Evolutionary conservation across 1,140 invertebrate genomes (phyloP).

Genomic region (Macrostomum lignano): DNA sequence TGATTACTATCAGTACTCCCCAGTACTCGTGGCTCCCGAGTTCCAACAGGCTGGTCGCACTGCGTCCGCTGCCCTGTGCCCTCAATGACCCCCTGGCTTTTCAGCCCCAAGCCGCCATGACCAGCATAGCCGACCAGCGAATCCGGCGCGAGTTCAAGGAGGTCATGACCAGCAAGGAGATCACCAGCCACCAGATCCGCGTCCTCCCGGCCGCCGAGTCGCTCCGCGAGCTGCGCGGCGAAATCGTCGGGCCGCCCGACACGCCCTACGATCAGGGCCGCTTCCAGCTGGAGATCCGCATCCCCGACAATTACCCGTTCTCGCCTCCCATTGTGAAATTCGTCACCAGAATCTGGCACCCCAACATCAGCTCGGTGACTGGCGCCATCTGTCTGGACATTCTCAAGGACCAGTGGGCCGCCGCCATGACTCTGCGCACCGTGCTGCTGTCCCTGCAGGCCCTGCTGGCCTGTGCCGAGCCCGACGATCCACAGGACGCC

Average conservation of each 20-base stretch:
- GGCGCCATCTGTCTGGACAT: slow-evolving; percentile 97
- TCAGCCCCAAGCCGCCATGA: no score
- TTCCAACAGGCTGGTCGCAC: no score
- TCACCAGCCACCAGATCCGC: no score
- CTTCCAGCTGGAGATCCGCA: slow-evolving; percentile 62
- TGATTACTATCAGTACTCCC: no score
- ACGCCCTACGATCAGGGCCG: slow-evolving; percentile 66
- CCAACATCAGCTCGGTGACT: slow-evolving; percentile 92
- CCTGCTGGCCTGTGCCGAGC: slow-evolving; percentile 61
- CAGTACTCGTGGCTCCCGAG: no score
- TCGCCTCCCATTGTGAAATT: slow-evolving; percentile 43
- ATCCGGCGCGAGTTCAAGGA: slow-evolving; percentile 5
- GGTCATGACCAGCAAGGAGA: no score
- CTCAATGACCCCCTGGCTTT: no score
- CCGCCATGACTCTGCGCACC: slow-evolving; percentile 82
- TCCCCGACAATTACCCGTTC: slow-evolving; percentile 51
- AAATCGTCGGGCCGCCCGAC: slow-evolving; percentile 53
- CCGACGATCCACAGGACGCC: slow-evolving; percentile 53
- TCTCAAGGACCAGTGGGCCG: slow-evolving; percentile 95
- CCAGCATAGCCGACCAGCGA: not conserved
- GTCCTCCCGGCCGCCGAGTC: no score
- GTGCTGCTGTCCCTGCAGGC: slow-evolving; percentile 70
- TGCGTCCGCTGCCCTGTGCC: no score
- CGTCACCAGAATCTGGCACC: slow-evolving; percentile 95
- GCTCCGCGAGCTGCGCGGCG: slow-evolving; percentile 35